These are phyloP conservation scores for Acanthosepion lycidas DNA, from an alignment of 2,888 invertebrate species.

Conservation along the genomic window DNA sequence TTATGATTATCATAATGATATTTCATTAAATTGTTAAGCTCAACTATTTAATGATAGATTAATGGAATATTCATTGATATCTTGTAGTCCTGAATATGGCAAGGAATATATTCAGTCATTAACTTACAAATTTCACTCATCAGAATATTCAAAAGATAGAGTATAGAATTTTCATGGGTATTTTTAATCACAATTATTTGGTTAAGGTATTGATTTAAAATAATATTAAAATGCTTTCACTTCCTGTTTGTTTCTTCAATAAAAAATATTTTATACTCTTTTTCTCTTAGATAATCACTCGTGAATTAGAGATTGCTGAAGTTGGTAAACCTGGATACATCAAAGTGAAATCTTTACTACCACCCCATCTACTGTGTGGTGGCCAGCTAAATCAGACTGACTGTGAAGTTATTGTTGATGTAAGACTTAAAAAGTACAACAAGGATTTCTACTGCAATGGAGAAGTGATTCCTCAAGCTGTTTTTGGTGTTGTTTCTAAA, in stretches of 20 bases:
- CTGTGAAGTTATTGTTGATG: not conserved
- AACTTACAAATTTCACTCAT: no score
- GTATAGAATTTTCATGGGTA: no score
- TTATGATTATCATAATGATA: no score
- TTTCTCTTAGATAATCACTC: not conserved
- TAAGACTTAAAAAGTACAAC: not conserved
- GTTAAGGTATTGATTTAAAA: no score
- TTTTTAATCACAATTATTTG: no score
- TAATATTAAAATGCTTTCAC: not conserved
- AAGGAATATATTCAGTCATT: no score
- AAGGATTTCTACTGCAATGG: not conserved
- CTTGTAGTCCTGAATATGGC: no score
- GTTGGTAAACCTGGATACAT: slow-evolving; percentile 56
- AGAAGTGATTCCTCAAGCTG: slow-evolving; percentile 35
- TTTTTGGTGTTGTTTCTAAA: not conserved
- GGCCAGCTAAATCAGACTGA: slow-evolving; percentile 25
- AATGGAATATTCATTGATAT: no score
- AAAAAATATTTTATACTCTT: not conserved
- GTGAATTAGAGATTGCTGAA: slow-evolving; percentile 56
- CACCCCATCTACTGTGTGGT: slow-evolving; percentile 62
- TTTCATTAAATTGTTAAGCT: no score
- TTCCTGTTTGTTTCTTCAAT: not conserved
- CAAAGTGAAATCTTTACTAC: slow-evolving; percentile 58
- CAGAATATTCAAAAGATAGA: no score
- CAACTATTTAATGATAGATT: no score